These are phyloP conservation scores for Dryobotodes eremita DNA, from an alignment of 2,888 invertebrate species.

Conservation along the genomic window DNA sequence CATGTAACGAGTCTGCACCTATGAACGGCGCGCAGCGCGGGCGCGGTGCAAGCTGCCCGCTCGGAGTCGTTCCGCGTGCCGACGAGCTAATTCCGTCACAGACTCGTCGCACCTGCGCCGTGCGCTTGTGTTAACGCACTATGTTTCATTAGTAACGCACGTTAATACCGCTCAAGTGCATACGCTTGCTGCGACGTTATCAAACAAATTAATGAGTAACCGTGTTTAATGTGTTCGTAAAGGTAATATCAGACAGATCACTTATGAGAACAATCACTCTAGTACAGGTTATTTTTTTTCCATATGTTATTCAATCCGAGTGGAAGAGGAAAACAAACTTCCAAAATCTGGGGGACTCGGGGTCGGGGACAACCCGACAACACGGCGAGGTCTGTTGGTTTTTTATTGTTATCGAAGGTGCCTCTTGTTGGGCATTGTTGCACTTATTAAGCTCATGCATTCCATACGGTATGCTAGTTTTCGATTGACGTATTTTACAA, in stretches of 20 bases:
- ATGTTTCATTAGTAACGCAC: constrained; percentile 24
- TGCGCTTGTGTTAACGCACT: constrained; percentile 5
- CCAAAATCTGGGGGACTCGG: background rate
- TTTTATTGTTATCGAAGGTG: background rate
- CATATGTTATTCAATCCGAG: no score
- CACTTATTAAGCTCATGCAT: background rate
- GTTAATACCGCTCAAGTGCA: background rate
- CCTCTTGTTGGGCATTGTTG: no score
- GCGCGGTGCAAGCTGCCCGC: background rate
- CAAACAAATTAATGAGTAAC: constrained; percentile 24
- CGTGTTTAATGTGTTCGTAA: constrained; percentile 13
- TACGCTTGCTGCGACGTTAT: constrained; percentile 1
- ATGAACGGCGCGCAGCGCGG: background rate
- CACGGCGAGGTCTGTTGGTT: no score
- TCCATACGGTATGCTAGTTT: background rate
- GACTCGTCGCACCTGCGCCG: background rate
- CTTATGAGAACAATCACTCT: background rate
- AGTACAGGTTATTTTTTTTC: background rate
- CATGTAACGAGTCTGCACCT: background rate
- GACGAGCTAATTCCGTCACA: constrained; percentile 32
- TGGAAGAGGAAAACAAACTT: background rate
- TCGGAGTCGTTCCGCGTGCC: constrained; percentile 40
- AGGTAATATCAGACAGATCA: constrained; percentile 11
- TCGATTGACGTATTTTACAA: background rate
- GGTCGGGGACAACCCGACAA: background rate